These are phyloP conservation scores for Daphoenositta chrysoptera DNA, from an alignment of 2,113 vertebrate species.

Conservation along the genomic window DNA sequence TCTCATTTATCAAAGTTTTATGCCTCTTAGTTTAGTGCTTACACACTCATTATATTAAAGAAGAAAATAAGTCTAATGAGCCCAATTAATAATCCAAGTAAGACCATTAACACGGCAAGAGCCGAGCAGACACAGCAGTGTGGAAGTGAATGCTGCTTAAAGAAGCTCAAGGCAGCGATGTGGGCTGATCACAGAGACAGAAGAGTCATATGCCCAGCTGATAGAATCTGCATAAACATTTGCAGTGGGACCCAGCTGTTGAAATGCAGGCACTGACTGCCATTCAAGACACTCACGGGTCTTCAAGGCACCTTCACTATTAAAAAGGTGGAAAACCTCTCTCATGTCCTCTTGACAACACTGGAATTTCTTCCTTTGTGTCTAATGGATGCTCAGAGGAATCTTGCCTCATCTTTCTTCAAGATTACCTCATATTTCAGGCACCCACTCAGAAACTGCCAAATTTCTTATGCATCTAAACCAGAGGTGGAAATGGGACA, in stretches of 20 bases:
- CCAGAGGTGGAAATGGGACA: neutral
- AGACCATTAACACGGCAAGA: neutral
- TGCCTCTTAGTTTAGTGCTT: conserved; percentile 20
- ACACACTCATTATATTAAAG: conserved; percentile 29
- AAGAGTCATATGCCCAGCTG: neutral
- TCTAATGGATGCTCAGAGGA: neutral
- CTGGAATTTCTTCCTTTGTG: neutral
- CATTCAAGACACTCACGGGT: rapidly evolving
- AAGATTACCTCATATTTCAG: neutral
- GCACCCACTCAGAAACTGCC: rapidly evolving
- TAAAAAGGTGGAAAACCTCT: neutral
- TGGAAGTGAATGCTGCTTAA: neutral
- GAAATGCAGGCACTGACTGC: neutral
- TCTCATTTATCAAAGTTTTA: neutral
- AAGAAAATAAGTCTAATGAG: conserved; percentile 38
- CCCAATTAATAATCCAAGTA: conserved; percentile 38
- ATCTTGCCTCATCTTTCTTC: neutral
- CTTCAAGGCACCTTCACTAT: neutral
- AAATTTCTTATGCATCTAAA: neutral
- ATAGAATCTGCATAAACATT: neutral
- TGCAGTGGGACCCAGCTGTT: neutral
- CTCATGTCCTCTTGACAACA: neutral
- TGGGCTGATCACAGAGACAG: neutral
- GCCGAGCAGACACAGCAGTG: neutral
- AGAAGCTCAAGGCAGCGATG: neutral